Conservation (phyloP, 2,888 invertebrate genomes). For the Lordiphosa fenestrarum region DNA sequence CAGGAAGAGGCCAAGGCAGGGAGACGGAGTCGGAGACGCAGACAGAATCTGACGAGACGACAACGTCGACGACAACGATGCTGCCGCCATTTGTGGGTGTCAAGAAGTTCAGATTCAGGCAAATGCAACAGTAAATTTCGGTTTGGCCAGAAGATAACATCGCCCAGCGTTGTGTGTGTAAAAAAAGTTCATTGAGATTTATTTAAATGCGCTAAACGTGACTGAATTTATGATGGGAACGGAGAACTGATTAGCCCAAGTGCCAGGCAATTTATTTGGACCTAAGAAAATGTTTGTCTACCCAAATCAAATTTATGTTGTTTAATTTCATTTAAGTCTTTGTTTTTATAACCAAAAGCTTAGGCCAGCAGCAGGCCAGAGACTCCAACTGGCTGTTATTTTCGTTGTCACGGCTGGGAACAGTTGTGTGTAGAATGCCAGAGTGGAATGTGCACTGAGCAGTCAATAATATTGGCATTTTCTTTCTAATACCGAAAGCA, state of each 20-base stretch:
- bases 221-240: slow-evolving; percentile 70
- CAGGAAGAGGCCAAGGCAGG: slow-evolving; percentile 46
- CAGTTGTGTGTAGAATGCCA: slow-evolving; percentile 34
- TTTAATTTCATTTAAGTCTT: slow-evolving; percentile 52
- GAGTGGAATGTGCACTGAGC: slow-evolving; percentile 27
- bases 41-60: slow-evolving; percentile 16
- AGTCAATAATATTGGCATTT: slow-evolving; percentile 1
- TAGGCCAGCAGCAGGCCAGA: slow-evolving; percentile 6
- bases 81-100: slow-evolving; percentile 75
- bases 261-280: slow-evolving; percentile 47
- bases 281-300: slow-evolving; percentile 27
- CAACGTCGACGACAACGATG: slow-evolving; percentile 17
- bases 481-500: slow-evolving; percentile 5
- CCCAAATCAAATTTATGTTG: slow-evolving; percentile 53
- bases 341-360: slow-evolving; percentile 31
- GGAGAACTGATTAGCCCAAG: slow-evolving; percentile 42
- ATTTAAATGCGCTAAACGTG: slow-evolving; percentile 75
- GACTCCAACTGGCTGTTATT: slow-evolving; percentile 17
- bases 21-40: slow-evolving; percentile 16
- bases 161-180: slow-evolving; percentile 22
- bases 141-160: slow-evolving; percentile 76
- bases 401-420: neutral
- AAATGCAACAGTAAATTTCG: slow-evolving; percentile 72
- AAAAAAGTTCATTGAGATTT: slow-evolving; percentile 33
- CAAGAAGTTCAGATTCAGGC: slow-evolving; percentile 67